A percentile compares a stretch with the other conserved stretches of the same genome.
These are phyloP conservation scores for Melospiza melodia DNA, from an alignment of 2,113 vertebrate genomes.

Conservation along the genomic window DNA sequence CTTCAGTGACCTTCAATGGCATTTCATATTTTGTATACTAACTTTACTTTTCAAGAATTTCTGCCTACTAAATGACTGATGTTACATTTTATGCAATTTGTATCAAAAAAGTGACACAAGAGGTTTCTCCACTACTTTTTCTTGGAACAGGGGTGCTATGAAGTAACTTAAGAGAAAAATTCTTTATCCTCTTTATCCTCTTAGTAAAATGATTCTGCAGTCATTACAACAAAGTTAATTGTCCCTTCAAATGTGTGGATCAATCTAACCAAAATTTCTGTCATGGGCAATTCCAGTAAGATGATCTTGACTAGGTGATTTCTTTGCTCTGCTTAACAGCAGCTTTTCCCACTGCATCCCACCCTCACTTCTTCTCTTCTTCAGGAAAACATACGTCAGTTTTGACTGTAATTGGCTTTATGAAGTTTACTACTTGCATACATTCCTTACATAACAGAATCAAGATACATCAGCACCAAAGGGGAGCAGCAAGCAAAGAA, in stretches of 20 bases:
- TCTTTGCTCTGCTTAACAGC: not conserved
- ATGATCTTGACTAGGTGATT: not conserved
- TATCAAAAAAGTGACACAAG: not conserved
- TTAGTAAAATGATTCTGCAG: not conserved
- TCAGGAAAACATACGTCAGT: not conserved
- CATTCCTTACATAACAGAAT: not conserved
- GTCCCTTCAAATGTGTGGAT: not conserved
- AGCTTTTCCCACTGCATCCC: not conserved
- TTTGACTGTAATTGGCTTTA: not conserved
- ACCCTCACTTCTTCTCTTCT: not conserved
- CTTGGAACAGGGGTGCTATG: not conserved
- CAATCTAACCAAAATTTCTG: not conserved
- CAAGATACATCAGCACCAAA: not conserved
- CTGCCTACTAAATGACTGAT: not conserved
- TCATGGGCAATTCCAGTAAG: not conserved
- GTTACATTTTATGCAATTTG: not conserved
- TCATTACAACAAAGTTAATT: not conserved
- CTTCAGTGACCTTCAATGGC: not conserved
- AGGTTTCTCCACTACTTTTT: not conserved
- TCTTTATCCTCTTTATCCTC: not conserved
- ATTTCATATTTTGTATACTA: not conserved
- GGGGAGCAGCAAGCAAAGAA: not conserved
- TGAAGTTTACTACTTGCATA: not conserved
- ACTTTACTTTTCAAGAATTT: not conserved
- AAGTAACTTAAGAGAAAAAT: not conserved